Evolutionary conservation across 2,888 invertebrate species (phyloP).

Genomic region (Mythimna ferrago): DNA sequence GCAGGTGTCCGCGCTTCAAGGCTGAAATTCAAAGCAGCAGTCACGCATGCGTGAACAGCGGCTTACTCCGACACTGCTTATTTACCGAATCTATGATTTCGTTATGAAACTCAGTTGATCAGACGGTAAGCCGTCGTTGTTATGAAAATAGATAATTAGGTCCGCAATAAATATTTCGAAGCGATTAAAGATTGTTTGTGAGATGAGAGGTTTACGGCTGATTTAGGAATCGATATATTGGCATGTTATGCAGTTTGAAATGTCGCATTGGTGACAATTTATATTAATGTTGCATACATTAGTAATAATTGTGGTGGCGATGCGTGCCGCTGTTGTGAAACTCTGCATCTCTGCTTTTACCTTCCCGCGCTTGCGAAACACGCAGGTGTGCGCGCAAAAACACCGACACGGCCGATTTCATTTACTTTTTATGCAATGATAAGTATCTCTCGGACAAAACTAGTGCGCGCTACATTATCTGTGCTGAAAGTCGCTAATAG

Average conservation of each 20-base stretch:
- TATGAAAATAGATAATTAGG: constrained; percentile 32
- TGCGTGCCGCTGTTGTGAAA: constrained; percentile 86
- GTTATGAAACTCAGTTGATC: constrained; percentile 30
- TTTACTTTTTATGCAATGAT: constrained; percentile 88
- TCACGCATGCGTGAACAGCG: constrained; percentile 88
- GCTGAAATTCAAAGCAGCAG: constrained; percentile 91
- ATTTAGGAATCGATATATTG: constrained; percentile 20
- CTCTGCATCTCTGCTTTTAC: constrained; percentile 89
- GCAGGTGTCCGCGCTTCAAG: constrained; percentile 91
- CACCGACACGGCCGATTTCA: constrained; percentile 86
- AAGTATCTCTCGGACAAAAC: constrained; percentile 68
- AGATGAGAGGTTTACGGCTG: constrained; percentile 21
- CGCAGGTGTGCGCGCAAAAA: constrained; percentile 91
- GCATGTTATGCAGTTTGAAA: constrained; percentile 15
- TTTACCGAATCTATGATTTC: constrained; percentile 73
- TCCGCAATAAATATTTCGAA: constrained; percentile 14
- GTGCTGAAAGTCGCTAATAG: constrained; percentile 42
- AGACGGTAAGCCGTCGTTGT: constrained; percentile 19
- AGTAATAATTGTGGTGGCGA: constrained; percentile 62
- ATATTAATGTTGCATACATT: constrained; percentile 48
- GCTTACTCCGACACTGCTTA: constrained; percentile 74
- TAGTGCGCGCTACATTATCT: constrained; percentile 54
- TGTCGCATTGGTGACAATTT: constrained; percentile 23
- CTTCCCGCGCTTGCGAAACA: constrained; percentile 89
- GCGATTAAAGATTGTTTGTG: constrained; percentile 15